Conservation (phyloP, 2,888 invertebrate species). For the Teinopalpus imperialis region DNA sequence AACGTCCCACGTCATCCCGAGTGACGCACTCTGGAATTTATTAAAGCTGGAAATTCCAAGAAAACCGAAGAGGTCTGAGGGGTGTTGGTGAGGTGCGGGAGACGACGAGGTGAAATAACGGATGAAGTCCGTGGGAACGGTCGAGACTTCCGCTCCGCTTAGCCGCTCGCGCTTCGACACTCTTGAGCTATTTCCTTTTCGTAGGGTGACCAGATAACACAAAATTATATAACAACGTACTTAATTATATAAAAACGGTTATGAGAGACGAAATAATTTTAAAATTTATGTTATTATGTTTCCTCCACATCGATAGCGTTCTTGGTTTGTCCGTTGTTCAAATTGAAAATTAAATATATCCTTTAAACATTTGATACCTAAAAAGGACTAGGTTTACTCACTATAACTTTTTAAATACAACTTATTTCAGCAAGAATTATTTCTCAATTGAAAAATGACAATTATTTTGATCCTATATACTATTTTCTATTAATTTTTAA, state of each 20-base stretch:
- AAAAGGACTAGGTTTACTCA: no score
- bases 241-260: background rate
- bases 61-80: slow-evolving; percentile 35
- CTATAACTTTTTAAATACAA: no score
- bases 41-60: slow-evolving; percentile 37
- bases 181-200: slow-evolving; percentile 74
- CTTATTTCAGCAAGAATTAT: no score
- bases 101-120: slow-evolving; percentile 72
- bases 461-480: no score
- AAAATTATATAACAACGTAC: background rate
- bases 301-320: no score
- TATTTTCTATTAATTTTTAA: no score
- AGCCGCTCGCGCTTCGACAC: slow-evolving; percentile 60
- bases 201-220: slow-evolving; percentile 58
- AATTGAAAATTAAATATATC: no score
- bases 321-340: no score
- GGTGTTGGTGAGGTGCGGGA: slow-evolving; percentile 32
- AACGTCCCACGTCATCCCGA: slow-evolving; percentile 7
- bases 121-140: slow-evolving; percentile 81
- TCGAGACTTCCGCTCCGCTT: slow-evolving; percentile 73
- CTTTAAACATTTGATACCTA: no score
- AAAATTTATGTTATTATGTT: no score
- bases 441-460: no score
- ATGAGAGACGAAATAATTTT: no score
- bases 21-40: slow-evolving; percentile 12